Evolutionary conservation across 2,113 vertebrate species (phyloP), one percentile per base, ranked within the genome.

Genomic region (Uria lomvia): DNA sequence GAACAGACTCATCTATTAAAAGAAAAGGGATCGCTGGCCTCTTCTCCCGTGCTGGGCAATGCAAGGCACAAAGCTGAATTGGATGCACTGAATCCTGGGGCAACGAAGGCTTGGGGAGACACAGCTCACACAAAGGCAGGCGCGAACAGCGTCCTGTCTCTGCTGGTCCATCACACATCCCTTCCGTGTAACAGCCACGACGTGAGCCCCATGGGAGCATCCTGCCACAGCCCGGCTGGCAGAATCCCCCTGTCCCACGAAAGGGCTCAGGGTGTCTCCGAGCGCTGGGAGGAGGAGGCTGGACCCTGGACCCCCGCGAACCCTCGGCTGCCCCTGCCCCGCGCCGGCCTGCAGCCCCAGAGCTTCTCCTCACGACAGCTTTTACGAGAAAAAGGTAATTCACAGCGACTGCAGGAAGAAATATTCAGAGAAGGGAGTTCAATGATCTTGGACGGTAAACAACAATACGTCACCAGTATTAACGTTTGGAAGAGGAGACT

Each of bases 131-230:
- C 49, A 4, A 2, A 23, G 36, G n/a, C 36, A 8, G 67, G 59
- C 13, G n/a, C 15, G 9, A 9, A 19, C 15, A 6, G 56, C 20
- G 19, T 21, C 40, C 43, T 5, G 5, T 5, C 32, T 27, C 68
- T 13, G 68, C 26, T 3, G 2, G 20, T 5, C 43, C 26, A 1
- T 7, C 12, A 3, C 15, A 10, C 58, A 2, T 18, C 7, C 0
- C 21, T 38, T 45, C 15, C 7, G 0, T 20, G 27, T 7, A 11
- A 32, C 23, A 21, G 4, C 42, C 32, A 0, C 3, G 5, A 5
- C 11, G 1, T 3, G 45, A 49, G 73, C 47, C 42, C n/a, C 20
- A 2, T 13, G 18, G 55, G 11, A 40, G 55, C 63, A 10, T 50
- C 7, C 0, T 5, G 36, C 27, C 60, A 8, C 22, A 49, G 29